Evolutionary conservation across 2,113 vertebrate species (phyloP).

Genomic region (Struthio camelus): DNA sequence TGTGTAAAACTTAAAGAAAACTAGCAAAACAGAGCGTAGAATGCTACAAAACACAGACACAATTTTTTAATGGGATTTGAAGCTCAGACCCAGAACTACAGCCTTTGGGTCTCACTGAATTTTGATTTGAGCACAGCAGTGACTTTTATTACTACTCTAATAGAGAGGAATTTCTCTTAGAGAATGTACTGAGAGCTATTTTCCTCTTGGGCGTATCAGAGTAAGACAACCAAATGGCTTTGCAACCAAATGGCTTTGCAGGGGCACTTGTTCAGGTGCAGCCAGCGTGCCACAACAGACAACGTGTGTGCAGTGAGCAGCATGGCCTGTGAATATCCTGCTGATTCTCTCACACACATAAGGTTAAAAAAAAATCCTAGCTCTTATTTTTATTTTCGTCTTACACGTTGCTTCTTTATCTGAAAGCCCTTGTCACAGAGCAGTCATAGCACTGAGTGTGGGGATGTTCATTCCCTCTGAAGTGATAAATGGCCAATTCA

Average conservation of each 20-base stretch:
- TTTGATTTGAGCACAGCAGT: background rate
- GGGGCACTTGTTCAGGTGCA: background rate
- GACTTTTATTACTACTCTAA: slow-evolving; percentile 8
- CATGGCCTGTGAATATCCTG: background rate
- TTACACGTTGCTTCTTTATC: slow-evolving; percentile 30
- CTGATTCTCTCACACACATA: background rate
- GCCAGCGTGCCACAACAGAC: background rate
- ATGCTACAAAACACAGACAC: background rate
- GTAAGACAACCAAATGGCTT: background rate
- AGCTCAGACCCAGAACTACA: background rate
- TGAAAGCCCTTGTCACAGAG: background rate
- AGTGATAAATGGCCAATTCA: slow-evolving; percentile 65
- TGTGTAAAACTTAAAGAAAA: background rate
- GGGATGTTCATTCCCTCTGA: slow-evolving; percentile 43
- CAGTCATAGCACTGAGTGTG: background rate
- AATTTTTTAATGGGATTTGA: background rate
- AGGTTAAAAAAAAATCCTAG: background rate
- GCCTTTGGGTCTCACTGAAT: background rate
- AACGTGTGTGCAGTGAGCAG: background rate
- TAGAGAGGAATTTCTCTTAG: background rate
- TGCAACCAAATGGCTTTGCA: slow-evolving; percentile 14
- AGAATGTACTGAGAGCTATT: background rate
- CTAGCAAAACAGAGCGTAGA: background rate
- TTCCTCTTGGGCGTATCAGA: background rate
- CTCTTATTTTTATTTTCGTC: slow-evolving; percentile 38